Base-by-base conservation (phyloP, 1,140 invertebrate species). In the Oryzaephilus surinamensis region DNA sequence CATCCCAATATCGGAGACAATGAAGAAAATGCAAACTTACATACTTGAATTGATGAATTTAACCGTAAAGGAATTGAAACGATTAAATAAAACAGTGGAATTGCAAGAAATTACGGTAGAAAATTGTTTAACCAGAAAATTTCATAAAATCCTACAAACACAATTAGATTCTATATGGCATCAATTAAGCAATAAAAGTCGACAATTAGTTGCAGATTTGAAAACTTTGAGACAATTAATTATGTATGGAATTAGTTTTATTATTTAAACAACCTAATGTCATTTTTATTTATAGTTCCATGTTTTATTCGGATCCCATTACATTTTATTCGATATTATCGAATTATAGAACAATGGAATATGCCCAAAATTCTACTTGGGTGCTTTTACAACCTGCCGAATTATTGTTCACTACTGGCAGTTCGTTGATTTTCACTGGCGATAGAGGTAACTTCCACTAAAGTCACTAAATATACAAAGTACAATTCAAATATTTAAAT, bases 131-230 rank as follows among this genome's bases (percentile, higher is more conserved):
- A 81, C 84, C 1, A 90, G 85, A 58, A 84, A 87, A 46, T 97
- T 96, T 67, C 88, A 96, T 54, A 90, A 90, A 64, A 79, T 90
- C 30, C 68, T 97, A 10, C 81, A 88, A 53, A 65, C 75, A 4
- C 88, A 96, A 58, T 61, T 97, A 37, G 92, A 97, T 65, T 85
- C 87, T 43, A 75, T 97, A 17, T 97, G 95, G 95, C 81, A 97
- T 71, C 90, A 94, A 58, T 65, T 97, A 1, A 87, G 84, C 59
- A 66, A 69, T 3, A 83, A 84, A 66, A 92, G 88, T 1, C 89
- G 89, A 59, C 80, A 91, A 51, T 73, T 96, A 17, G 73, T 97
- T 15, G 75, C 84, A 23, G 94, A 98, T 68, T 66, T 97, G 6
- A 93, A 93, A 72, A 83, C 84, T n/a, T 66, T 97, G 14, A 69